Conservation (phyloP, 1,140 invertebrate genomes). For the Brachionus asplanchnoidis region DNA sequence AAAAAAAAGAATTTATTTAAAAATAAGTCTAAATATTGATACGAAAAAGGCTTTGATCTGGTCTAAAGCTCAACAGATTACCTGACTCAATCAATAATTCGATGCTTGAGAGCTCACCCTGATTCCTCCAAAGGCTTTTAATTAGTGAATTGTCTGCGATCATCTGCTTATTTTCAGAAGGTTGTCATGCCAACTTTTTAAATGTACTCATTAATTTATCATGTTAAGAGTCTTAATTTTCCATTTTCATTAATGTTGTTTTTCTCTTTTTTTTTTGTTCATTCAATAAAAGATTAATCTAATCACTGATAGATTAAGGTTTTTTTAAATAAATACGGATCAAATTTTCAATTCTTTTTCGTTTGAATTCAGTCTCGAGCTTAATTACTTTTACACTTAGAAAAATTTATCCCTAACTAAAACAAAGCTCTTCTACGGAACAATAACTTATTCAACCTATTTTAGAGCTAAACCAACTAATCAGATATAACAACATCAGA, state of each 20-base stretch:
- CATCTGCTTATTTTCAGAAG: background rate
- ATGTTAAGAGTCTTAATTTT: background rate
- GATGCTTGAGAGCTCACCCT: background rate
- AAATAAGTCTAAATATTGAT: too few relatives aligned
- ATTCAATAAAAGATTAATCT: constrained; percentile 19
- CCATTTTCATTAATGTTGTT: background rate
- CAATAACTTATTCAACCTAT: background rate
- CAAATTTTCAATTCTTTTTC: background rate
- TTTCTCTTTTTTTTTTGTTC: background rate
- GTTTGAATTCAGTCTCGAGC: background rate
- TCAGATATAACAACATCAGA: constrained; percentile 1
- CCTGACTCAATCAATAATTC: background rate
- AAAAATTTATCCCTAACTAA: background rate
- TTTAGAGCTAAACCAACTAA: background rate
- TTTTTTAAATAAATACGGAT: background rate
- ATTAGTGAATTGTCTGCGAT: background rate
- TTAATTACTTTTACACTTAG: constrained; percentile 29
- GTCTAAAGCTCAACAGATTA: background rate
- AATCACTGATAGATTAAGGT: constrained; percentile 10
- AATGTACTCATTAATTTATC: background rate
- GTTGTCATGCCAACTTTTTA: background rate
- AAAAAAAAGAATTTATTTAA: too few relatives aligned
- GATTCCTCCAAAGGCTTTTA: background rate
- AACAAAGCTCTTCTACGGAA: background rate
- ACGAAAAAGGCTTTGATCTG: background rate